Percentiles rank a stretch among this genome's conserved stretches.
Conservation (phyloP, 2,888 invertebrate genomes). For the Nemapogon koenigi region DNA sequence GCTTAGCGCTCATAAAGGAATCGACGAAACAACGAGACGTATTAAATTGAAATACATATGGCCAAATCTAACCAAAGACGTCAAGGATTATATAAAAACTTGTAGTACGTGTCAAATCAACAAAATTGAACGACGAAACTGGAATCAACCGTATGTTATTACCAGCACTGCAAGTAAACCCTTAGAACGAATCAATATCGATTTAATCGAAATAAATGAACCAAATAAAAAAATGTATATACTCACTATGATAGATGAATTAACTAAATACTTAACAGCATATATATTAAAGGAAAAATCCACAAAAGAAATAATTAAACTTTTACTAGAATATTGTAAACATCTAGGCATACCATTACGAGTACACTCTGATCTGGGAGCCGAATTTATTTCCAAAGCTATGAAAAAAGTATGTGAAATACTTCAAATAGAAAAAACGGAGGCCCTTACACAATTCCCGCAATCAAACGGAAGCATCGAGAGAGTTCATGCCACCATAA, state of each 20-base stretch:
- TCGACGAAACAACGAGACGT: conserved; percentile 22
- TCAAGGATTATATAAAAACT: conserved; percentile 21
- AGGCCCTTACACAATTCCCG: conserved; percentile 25
- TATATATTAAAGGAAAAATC: conserved; percentile 26
- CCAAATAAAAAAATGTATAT: conserved; percentile 23
- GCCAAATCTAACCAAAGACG: conserved; percentile 25
- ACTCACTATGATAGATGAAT: conserved; percentile 24
- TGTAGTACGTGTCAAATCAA: conserved; percentile 22
- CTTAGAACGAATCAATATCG: conserved; percentile 24
- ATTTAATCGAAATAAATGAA: conserved; percentile 23
- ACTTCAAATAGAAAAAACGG: conserved; percentile 21
- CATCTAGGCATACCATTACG: conserved; percentile 25
- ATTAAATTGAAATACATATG: conserved; percentile 23
- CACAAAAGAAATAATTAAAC: conserved; percentile 22
- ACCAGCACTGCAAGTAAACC: conserved; percentile 24
- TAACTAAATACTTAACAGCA: conserved; percentile 24
- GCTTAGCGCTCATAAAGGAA: conserved; percentile 23
- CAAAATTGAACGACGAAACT: conserved; percentile 23
- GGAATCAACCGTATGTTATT: conserved; percentile 25
- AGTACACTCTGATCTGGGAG: conserved; percentile 26
- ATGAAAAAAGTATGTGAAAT: conserved; percentile 25
- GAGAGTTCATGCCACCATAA: conserved; percentile 23
- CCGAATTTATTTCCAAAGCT: conserved; percentile 23
- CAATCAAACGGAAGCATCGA: conserved; percentile 24
- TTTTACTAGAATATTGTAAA: conserved; percentile 23